Evolutionary conservation across 2,113 vertebrate species (phyloP), one percentile per base, ranked within the genome.

Genomic region (Emydocephalus ijimae): DNA sequence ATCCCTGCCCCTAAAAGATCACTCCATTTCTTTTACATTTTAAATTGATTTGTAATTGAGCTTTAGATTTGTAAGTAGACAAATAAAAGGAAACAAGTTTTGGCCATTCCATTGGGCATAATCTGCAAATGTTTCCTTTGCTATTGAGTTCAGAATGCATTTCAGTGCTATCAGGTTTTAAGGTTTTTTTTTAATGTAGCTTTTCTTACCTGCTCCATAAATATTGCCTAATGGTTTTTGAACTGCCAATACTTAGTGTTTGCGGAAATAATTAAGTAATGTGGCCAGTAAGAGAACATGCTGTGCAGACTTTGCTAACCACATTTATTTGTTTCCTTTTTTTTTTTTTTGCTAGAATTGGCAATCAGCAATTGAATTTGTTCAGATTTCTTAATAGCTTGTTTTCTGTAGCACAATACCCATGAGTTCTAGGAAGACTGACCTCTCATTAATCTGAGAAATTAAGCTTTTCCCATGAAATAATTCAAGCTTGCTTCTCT

Each of bases 331-430:
- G 34, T 69, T 39, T 1, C 59, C 64, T 94, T 92, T 93, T 94
- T 69, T 95, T 2, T 24, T 52, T 24, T 52, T 0, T 52, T 52
- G 50, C 21, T 56, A 48, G 50, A 90, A 91, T 94, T 88, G 74
- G 29, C 81, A 87, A 39, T 94, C 91, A 64, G 15, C 10, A 94
- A 94, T 90, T 89, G 93, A 29, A 93, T 39, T 15, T 52, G 89
- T 0, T 74, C 52, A 92, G 8, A 54, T 92, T 91, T 93, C 86
- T 88, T 92, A 91, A 89, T 85, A 23, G 26, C 21, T 0, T 92
- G 14, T 93, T 95, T 96, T 95, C 89, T 86, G 59, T 9, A 89
- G 81, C 6, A 21, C 59, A 45, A 94, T 93, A 34, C 90, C 93
- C 24, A 11, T 90, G 45, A 93, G 88, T 74, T 94, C 57, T 92